Conservation (phyloP, 2,888 invertebrate species). For the Ichneumoninae sp. region DNA sequence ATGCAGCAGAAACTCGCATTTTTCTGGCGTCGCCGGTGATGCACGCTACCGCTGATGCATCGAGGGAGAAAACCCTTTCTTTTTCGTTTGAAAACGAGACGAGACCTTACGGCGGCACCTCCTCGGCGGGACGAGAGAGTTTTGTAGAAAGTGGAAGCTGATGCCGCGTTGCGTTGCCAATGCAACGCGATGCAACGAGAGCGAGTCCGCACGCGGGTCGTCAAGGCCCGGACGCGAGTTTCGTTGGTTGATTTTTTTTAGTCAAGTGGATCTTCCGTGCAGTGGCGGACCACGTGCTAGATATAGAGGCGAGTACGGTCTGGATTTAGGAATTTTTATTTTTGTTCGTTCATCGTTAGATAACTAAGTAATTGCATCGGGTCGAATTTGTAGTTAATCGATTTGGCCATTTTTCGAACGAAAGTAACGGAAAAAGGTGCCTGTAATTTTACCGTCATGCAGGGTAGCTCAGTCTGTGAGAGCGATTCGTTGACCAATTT, state of each 20-base stretch:
- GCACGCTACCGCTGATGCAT: slow-evolving; percentile 12
- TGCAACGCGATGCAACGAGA: slow-evolving; percentile 31
- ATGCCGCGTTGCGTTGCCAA: slow-evolving; percentile 6
- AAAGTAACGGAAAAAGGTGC: too few species aligned
- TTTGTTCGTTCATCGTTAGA: neutral
- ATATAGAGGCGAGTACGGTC: neutral
- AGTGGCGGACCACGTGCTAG: neutral
- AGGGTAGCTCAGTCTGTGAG: too few species aligned
- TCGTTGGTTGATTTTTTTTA: neutral
- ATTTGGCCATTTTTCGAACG: too few species aligned
- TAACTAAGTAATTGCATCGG: too few species aligned
- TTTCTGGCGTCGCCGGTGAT: slow-evolving; percentile 14
- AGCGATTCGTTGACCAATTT: too few species aligned
- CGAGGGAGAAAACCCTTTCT: slow-evolving; percentile 16
- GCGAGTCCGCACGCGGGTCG: slow-evolving; percentile 1
- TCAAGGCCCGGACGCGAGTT: neutral
- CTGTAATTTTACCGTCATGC: too few species aligned
- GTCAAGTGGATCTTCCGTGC: neutral
- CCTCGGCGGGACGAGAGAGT: slow-evolving; percentile 36
- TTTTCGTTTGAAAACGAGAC: slow-evolving; percentile 25
- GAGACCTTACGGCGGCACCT: slow-evolving; percentile 6
- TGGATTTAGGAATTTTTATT: neutral
- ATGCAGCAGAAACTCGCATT: slow-evolving; percentile 1
- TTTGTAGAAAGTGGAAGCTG: slow-evolving; percentile 37
- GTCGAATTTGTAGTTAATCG: too few species aligned